Evolutionary conservation across 1,140 invertebrate genomes (phyloP).

Genomic region (Magallana gigas): DNA sequence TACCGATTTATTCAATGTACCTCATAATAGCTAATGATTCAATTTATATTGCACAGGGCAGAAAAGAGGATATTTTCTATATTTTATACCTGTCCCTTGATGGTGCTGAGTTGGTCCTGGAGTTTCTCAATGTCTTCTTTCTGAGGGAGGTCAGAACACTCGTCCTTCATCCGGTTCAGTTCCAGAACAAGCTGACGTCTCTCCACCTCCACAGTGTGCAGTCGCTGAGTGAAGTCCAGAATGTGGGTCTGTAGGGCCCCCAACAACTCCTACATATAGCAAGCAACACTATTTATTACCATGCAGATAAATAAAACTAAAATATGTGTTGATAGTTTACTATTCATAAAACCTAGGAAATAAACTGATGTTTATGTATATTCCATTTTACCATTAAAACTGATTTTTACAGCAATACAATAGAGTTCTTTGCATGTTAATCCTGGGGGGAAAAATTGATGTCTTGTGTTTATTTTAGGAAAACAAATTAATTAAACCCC

Average conservation of each 20-base stretch:
- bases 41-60: background rate
- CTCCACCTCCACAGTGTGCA: slow-evolving; percentile 75
- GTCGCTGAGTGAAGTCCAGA: slow-evolving; percentile 73
- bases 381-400: no score
- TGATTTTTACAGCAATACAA: no score
- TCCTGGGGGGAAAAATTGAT: no score
- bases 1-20: no score
- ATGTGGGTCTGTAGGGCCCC: slow-evolving; percentile 74
- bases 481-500: no score
- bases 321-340: no score
- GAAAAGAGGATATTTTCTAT: background rate
- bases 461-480: no score
- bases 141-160: slow-evolving; percentile 50
- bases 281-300: background rate
- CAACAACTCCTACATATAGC: slow-evolving; percentile 68
- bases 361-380: no score
- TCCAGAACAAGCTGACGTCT: slow-evolving; percentile 66
- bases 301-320: no score
- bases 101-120: slow-evolving; percentile 41
- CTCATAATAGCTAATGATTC: background rate
- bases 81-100: slow-evolving; percentile 47
- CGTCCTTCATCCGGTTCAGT: slow-evolving; percentile 65
- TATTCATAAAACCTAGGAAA: no score
- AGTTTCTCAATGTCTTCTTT: slow-evolving; percentile 45
- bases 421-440: no score